A percentile compares a stretch with the other conserved stretches of the same genome.
These are phyloP conservation scores for Malacoctenus gilli DNA, from an alignment of 2,797 vertebrate genomes.

Conservation along the genomic window DNA sequence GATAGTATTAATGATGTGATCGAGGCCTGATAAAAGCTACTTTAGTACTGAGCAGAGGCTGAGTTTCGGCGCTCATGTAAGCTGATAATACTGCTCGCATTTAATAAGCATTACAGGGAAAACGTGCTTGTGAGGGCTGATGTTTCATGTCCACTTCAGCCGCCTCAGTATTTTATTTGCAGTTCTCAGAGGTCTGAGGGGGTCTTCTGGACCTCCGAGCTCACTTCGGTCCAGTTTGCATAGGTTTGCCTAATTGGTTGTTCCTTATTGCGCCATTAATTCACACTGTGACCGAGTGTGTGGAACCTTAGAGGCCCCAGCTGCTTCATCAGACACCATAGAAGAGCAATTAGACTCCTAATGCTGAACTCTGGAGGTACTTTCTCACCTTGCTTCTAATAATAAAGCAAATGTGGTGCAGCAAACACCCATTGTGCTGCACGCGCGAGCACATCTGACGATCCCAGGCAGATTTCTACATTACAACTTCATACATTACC, in stretches of 20 bases:
- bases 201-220: slow-evolving; percentile 37
- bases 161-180: slow-evolving; percentile 30
- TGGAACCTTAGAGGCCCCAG: slow-evolving; percentile 57
- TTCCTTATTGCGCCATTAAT: slow-evolving; percentile 64
- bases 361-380: slow-evolving; percentile 49
- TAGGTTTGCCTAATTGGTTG: slow-evolving; percentile 62
- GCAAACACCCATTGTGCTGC: slow-evolving; percentile 21
- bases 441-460: slow-evolving; percentile 14
- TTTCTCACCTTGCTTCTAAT: slow-evolving; percentile 56
- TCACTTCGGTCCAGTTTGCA: slow-evolving; percentile 52
- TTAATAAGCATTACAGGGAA: slow-evolving; percentile 24
- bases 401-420: slow-evolving; percentile 36
- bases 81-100: slow-evolving; percentile 9
- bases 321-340: slow-evolving; percentile 58
- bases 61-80: slow-evolving; percentile 20
- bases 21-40: slow-evolving; percentile 42
- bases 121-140: slow-evolving; percentile 15
- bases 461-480: slow-evolving; percentile 22
- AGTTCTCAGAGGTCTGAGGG: slow-evolving; percentile 26
- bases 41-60: slow-evolving; percentile 29
- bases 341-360: slow-evolving; percentile 57
- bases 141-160: slow-evolving; percentile 17
- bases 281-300: slow-evolving; percentile 59
- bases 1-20: slow-evolving; percentile 68
- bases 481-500: slow-evolving; percentile 10